phyloP scores from a whole-genome alignment of 2,113 vertebrate species.

The Phaethon lepturus region DNA sequence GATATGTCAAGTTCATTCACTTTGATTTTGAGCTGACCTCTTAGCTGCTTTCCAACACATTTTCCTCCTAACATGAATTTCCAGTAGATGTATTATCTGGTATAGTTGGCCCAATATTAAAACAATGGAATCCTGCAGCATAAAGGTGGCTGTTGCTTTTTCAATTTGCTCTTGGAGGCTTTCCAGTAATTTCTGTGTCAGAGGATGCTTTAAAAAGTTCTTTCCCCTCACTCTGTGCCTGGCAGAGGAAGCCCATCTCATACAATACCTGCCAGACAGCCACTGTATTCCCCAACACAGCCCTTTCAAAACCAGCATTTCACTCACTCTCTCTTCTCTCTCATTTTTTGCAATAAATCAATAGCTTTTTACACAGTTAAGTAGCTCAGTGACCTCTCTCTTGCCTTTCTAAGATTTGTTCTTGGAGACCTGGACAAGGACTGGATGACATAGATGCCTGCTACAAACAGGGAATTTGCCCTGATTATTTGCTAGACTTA shows the following conservation, averaged over 20 bases:
- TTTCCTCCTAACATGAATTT: conserved; percentile 24
- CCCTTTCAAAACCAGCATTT: neutral
- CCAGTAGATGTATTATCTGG: conserved; percentile 27
- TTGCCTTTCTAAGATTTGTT: neutral
- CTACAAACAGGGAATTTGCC: neutral
- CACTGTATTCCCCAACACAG: neutral
- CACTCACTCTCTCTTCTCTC: neutral
- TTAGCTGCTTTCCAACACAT: conserved; percentile 12
- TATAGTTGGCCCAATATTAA: conserved; percentile 33
- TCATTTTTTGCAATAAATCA: neutral
- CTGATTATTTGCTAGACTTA: neutral
- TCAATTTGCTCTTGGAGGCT: conserved; percentile 53
- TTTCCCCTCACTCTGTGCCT: neutral
- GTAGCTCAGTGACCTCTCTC: neutral
- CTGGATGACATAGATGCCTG: neutral
- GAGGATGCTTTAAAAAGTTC: conserved; percentile 39
- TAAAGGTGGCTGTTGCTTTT: conserved; percentile 43
- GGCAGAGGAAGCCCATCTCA: neutral
- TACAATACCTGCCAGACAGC: conserved; percentile 29
- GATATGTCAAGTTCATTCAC: neutral
- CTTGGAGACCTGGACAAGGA: neutral
- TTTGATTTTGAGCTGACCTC: conserved; percentile 31
- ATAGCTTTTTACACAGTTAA: neutral
- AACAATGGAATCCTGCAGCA: conserved; percentile 53
- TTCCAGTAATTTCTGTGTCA: conserved; percentile 60